Evolutionary conservation across 2,888 invertebrate species (phyloP), one percentile per base, ranked within the genome.

Genomic region (Dynastes hyllus): DNA sequence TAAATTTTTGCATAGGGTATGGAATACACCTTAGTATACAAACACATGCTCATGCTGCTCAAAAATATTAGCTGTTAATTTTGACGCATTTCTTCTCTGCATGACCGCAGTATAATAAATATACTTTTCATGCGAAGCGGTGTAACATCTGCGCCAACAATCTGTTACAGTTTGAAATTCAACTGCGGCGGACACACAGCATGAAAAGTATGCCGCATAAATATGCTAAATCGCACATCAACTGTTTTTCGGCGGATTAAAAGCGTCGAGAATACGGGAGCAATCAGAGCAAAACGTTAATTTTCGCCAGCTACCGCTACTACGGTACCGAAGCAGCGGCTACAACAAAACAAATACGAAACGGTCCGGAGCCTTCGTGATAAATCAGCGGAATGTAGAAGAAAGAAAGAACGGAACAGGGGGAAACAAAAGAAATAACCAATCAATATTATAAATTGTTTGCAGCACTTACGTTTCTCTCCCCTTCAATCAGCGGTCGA

Each of bases 391-490:
- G 58, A 73, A 40, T 58, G 58, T 58, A 58, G 73, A 73, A 58
- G 73, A 45, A 73, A 73, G 73, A 73, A 73, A 73, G 55, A 55
- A 71, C 9, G 58, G 40, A 58, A 40, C 40, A 58, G 58, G 73
- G 45, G 58, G 73, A 37, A 73, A 73, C 73, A 76, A 66, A 76
- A 76, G 66, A 67, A 76, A 76, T 67, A 67, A 67, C 76, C 76
- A 76, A 76, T 76, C 76, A 77, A 77, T 70, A 67, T 77, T 77
- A 77, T 77, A 77, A 77, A 70, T 69, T 77, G 77, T 77, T 67
- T 50, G 69, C 77, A 77, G 61, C 66, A 77, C 77, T 77, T 69
- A 70, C 70, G 61, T 77, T 77, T 58, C 73, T 61, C 73, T 58
- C 73, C 73, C 73, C 73, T 73, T 73, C 73, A 73, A 73, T 73